Base-by-base conservation (phyloP, 2,113 vertebrate genomes). In the Vireo altiloquus region DNA sequence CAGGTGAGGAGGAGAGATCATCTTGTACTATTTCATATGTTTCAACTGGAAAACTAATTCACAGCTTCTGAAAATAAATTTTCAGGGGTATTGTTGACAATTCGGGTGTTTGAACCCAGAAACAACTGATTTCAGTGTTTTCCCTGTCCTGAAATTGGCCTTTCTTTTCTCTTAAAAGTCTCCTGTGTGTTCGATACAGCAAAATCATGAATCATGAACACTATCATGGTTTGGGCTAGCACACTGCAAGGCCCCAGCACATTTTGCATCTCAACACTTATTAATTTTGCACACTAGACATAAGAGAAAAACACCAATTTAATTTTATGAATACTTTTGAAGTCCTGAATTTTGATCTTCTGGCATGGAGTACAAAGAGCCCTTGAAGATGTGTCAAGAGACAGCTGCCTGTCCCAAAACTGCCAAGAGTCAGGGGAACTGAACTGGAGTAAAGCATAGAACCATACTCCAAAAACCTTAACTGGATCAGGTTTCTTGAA, bases 1-100 rank as follows among this genome's bases (percentile, higher is more conserved):
- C 2, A 3, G 19, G 0, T 1, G 1, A 17, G 4, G 10, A 13
- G 3, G 3, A 18, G 7, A 20, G 27, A n/a, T 39, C 35, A 24
- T 37, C n/a, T 56, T 56, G 9, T 31, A 37, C 14, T 72, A 13
- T 59, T 71, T 57, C 28, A 2, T 31, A 18, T 20, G 4, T 76
- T 89, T 61, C 47, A 69, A 25, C 18, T 50, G 59, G 27, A 76
- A 94, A 87, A 82, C 28, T 47, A 42, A 77, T 89, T 92, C 49
- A 82, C 10, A 77, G 49, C 23, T 70, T 79, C 61, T 72, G 33
- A 46, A 79, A 89, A 85, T 28, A 69, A 46, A 35, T 54, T 54
- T 92, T 76, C 17, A 10, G 27, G 15, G 15, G 13, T 42, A 59
- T 8, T 82, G 47, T 54, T 61, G 47, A 47, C 21, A 63, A 3